These are phyloP conservation scores for Amphiprion percula DNA, from an alignment of 2,113 vertebrate species.

Conservation along the genomic window DNA sequence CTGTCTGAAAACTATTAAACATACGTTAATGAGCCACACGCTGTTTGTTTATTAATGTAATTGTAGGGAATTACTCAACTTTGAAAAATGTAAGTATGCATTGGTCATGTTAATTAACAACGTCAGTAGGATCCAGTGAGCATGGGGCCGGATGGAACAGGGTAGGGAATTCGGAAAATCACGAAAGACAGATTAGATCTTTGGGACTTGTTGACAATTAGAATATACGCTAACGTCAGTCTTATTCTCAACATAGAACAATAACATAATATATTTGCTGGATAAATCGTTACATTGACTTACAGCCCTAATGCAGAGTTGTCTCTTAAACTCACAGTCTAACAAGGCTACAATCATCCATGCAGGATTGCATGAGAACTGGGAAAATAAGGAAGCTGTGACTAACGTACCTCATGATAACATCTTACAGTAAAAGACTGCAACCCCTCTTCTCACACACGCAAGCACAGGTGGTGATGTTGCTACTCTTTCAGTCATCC, in stretches of 20 bases:
- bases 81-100: not conserved
- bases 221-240: not conserved
- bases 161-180: not conserved
- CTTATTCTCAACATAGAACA: not conserved
- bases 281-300: not conserved
- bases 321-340: constrained; percentile 17
- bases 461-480: constrained; percentile 54
- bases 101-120: not conserved
- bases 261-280: not conserved
- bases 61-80: not conserved
- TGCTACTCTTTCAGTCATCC: constrained; percentile 61
- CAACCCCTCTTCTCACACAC: not conserved
- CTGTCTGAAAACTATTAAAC: not conserved
- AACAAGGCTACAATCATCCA: constrained; percentile 30
- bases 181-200: not conserved
- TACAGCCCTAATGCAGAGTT: not conserved
- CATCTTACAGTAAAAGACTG: constrained; percentile 55
- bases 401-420: constrained; percentile 73
- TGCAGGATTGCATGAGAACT: constrained; percentile 47
- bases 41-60: not conserved
- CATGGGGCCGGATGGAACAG: not conserved
- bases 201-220: not conserved
- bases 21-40: not conserved
- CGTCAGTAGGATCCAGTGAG: not conserved
- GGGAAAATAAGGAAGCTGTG: constrained; percentile 59